Evolutionary conservation across 2,113 vertebrate genomes (phyloP).

Genomic region (Brachyhypopomus occidentalis): DNA sequence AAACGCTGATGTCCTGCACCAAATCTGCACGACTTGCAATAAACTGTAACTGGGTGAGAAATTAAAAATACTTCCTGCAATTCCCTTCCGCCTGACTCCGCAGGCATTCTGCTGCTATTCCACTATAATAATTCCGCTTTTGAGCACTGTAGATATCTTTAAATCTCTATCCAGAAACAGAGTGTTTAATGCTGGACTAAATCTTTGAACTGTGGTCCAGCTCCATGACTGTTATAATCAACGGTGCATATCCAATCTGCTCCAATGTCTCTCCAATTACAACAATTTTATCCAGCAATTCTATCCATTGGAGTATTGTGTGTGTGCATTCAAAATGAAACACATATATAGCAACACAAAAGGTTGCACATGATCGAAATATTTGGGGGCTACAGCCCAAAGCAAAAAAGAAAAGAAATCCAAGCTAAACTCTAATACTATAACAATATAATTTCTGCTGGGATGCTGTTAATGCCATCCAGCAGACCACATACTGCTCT

Average conservation of each 20-base stretch:
- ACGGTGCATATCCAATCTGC: background rate
- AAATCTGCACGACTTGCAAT: conserved; percentile 42
- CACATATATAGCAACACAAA: conserved; percentile 3
- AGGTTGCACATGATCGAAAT: background rate
- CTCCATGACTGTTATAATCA: background rate
- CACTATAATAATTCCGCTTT: background rate
- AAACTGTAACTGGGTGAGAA: conserved; percentile 22
- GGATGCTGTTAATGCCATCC: background rate
- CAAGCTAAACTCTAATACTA: background rate
- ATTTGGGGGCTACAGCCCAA: background rate
- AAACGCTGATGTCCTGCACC: conserved; percentile 39
- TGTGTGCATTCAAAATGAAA: background rate
- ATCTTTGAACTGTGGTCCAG: background rate
- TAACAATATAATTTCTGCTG: background rate
- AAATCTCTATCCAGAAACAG: background rate
- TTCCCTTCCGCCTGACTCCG: background rate
- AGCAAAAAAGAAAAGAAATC: background rate
- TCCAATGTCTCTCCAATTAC: background rate
- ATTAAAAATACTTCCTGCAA: conserved; percentile 37
- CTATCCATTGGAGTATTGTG: background rate
- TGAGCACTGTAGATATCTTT: background rate
- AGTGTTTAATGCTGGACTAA: conserved; percentile 8
- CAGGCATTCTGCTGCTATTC: conserved; percentile 1
- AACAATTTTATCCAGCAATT: background rate
- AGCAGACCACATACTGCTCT: background rate